phyloP scores from a whole-genome alignment of 2,888 invertebrate species.

The Alviniconcha strummeri region DNA sequence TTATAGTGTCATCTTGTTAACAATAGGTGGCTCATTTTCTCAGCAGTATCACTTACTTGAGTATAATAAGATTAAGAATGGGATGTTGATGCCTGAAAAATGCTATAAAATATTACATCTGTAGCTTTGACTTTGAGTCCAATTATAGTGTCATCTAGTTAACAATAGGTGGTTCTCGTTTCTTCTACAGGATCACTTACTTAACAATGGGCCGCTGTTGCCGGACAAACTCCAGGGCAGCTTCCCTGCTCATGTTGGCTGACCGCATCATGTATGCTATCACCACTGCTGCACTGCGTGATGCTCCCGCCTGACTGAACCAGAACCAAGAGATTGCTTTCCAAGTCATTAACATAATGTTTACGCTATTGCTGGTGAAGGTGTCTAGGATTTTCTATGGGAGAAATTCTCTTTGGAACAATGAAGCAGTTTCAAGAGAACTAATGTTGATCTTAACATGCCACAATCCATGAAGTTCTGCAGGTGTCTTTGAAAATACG shows the following conservation, averaged over 20 bases:
- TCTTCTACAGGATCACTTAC: slow-evolving; percentile 48
- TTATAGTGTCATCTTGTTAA: too few species aligned
- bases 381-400: too few species aligned
- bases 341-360: not conserved
- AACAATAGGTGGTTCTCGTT: too few species aligned
- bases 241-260: slow-evolving; percentile 80
- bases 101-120: too few species aligned
- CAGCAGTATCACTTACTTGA: slow-evolving; percentile 42
- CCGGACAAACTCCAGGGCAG: slow-evolving; percentile 79
- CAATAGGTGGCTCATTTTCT: too few species aligned
- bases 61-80: too few species aligned
- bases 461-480: not conserved
- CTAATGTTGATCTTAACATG: slow-evolving; percentile 5
- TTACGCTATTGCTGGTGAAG: too few species aligned
- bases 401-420: too few species aligned
- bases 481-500: not conserved
- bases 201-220: slow-evolving; percentile 58
- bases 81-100: too few species aligned
- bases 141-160: too few species aligned
- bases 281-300: slow-evolving; percentile 90
- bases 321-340: not conserved
- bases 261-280: slow-evolving; percentile 92
- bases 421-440: too few species aligned
- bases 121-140: too few species aligned
- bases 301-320: slow-evolving; percentile 89